Evolutionary conservation across 2,113 vertebrate genomes (phyloP).

Genomic region (Benthochromis sp.): DNA sequence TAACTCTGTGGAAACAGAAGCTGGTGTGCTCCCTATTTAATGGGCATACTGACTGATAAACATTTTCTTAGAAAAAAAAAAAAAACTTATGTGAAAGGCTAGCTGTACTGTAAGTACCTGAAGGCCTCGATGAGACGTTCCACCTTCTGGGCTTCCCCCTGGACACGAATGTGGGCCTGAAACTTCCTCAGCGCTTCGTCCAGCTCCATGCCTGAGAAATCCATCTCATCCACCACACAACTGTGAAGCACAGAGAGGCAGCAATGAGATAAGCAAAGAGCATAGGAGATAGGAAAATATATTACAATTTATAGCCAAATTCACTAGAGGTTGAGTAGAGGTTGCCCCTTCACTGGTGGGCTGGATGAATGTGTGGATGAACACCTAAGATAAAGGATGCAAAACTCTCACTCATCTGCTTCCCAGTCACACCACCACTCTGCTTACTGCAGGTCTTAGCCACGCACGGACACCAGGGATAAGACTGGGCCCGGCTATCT

Average conservation of each 20-base stretch:
- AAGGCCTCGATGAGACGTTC: constrained; percentile 96
- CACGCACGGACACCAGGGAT: constrained; percentile 16
- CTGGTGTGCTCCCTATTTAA: neutral
- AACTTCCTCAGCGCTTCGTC: constrained; percentile 97
- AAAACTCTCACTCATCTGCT: neutral
- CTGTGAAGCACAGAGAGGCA: constrained; percentile 51
- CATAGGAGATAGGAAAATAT: neutral
- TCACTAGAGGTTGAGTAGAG: neutral
- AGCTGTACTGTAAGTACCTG: constrained; percentile 71
- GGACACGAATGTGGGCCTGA: constrained; percentile 96
- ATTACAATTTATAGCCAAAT: neutral
- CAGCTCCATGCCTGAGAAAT: constrained; percentile 95
- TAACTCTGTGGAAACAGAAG: neutral
- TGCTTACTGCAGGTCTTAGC: constrained; percentile 21
- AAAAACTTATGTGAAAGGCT: neutral
- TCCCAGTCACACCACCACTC: neutral
- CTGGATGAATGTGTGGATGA: neutral
- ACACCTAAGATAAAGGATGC: neutral
- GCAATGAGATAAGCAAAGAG: neutral
- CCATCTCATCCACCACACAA: constrained; percentile 98
- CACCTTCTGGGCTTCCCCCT: constrained; percentile 97
- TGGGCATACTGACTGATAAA: neutral
- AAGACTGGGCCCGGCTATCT: neutral
- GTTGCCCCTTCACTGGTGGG: neutral
- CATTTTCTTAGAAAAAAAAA: neutral